Evolutionary conservation across 2,113 vertebrate genomes (phyloP).

Genomic region (Neolamprologus caudopunctatus): DNA sequence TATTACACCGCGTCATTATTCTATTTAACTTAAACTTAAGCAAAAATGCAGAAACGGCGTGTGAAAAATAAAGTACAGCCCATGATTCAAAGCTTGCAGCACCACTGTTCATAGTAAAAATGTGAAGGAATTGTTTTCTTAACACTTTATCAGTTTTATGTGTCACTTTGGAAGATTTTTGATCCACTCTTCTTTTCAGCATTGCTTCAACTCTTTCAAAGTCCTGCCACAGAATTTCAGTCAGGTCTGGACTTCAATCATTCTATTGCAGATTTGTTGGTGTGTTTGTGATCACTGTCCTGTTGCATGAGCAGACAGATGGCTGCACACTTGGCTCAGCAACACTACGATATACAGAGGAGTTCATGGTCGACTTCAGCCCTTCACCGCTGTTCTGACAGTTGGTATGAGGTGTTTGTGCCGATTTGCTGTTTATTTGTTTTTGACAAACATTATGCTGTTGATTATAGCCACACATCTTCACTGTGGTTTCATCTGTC

Average conservation of each 20-base stretch:
- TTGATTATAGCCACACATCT: neutral
- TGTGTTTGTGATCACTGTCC: neutral
- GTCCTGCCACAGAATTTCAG: neutral
- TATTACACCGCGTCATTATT: rapidly evolving
- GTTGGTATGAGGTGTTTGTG: neutral
- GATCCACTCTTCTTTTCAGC: neutral
- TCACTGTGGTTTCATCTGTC: neutral
- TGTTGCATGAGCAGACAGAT: neutral
- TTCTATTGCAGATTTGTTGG: neutral
- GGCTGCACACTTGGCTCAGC: neutral
- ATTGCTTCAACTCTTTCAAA: neutral
- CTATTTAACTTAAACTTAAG: neutral
- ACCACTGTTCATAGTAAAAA: neutral
- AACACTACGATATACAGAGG: neutral
- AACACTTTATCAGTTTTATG: neutral
- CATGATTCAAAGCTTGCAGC: neutral
- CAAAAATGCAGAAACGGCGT: rapidly evolving
- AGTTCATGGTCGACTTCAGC: neutral
- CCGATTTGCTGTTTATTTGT: neutral
- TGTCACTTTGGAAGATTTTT: neutral
- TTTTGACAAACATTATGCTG: neutral
- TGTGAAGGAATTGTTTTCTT: rapidly evolving
- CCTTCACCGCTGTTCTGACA: neutral
- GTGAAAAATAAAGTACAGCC: rapidly evolving
- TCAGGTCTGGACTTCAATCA: neutral